These are phyloP conservation scores for Phenganax subtilis DNA, from an alignment of 92 coral and sea anemone genomes.

Conservation along the genomic window DNA sequence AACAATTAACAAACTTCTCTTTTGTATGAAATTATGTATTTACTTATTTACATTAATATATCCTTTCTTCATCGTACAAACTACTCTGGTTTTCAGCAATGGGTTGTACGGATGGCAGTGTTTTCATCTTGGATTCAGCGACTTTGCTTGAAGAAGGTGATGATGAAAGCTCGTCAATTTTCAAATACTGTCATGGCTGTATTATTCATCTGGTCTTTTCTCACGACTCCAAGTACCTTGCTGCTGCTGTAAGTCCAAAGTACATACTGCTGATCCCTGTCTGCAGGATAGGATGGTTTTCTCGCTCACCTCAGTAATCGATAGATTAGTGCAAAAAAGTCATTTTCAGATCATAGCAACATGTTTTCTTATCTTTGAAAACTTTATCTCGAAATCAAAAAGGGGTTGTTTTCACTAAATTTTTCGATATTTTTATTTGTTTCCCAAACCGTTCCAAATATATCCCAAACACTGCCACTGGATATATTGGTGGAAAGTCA, in stretches of 20 bases:
- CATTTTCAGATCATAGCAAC: no score
- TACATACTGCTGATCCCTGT: neutral
- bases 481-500: no score
- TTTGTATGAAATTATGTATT: neutral
- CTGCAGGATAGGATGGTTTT: no score
- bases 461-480: no score
- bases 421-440: no score
- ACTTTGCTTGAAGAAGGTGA: conserved; percentile 84
- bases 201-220: conserved; percentile 90
- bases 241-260: conserved; percentile 73
- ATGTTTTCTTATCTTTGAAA: no score
- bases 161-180: conserved; percentile 82
- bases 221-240: conserved; percentile 82
- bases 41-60: neutral
- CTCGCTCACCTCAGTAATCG: no score
- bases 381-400: no score
- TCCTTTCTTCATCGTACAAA: neutral
- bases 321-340: no score
- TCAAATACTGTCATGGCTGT: conserved; percentile 86
- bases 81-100: conserved; percentile 49
- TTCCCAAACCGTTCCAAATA: no score
- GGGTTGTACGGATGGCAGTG: conserved; percentile 91
- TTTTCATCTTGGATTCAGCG: conserved; percentile 77
- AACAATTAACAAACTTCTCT: neutral
- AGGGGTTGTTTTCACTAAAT: no score